These are phyloP conservation scores for Sphaerodactylus townsendi DNA, from an alignment of 2,113 vertebrate species.

Conservation along the genomic window DNA sequence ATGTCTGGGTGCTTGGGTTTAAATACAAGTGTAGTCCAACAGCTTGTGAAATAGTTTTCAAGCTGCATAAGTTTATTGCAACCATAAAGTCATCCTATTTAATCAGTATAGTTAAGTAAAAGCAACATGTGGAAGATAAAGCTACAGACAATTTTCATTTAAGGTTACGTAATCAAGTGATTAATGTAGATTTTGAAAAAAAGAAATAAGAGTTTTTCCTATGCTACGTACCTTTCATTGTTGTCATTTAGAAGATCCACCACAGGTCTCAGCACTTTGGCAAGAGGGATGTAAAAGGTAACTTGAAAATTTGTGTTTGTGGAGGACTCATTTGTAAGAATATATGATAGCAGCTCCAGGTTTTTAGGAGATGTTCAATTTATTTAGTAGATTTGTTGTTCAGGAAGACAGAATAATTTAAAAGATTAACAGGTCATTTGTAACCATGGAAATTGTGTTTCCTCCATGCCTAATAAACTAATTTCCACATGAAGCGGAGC, in stretches of 20 bases:
- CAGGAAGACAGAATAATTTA: slow-evolving; percentile 68
- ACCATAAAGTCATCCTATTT: not conserved
- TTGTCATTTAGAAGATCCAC: not conserved
- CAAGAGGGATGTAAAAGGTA: not conserved
- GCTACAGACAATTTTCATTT: not conserved
- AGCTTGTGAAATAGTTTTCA: not conserved
- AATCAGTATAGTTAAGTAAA: slow-evolving; percentile 4
- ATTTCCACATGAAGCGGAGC: slow-evolving; percentile 66
- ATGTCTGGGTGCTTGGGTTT: not conserved
- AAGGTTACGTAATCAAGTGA: slow-evolving; percentile 11
- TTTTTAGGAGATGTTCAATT: slow-evolving; percentile 48
- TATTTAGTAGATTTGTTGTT: slow-evolving; percentile 63
- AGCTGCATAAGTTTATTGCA: not conserved
- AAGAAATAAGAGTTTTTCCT: not conserved
- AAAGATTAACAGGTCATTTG: slow-evolving; percentile 72
- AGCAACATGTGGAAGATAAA: not conserved
- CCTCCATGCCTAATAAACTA: slow-evolving; percentile 69
- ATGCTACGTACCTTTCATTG: not conserved
- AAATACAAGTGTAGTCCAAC: not conserved
- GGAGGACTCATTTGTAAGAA: slow-evolving; percentile 40
- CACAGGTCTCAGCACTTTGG: not conserved
- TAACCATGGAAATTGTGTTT: slow-evolving; percentile 72
- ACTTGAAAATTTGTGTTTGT: slow-evolving; percentile 15
- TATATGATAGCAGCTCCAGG: slow-evolving; percentile 16
- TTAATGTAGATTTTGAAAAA: not conserved